Evolutionary conservation across 2,113 vertebrate species (phyloP).

Genomic region (Bombycilla garrulus): DNA sequence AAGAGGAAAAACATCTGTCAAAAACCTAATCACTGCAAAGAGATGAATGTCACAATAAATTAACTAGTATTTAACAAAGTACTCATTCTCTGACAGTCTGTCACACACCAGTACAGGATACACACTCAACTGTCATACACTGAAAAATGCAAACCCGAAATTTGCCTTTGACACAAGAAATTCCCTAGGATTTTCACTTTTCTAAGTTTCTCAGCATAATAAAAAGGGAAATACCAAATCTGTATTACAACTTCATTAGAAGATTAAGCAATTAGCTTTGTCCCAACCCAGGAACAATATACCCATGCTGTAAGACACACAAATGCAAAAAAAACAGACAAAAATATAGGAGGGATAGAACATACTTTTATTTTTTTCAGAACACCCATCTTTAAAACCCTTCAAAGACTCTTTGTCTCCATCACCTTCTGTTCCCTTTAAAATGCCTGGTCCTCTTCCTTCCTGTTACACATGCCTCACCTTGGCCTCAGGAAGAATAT

Average conservation of each 20-base stretch:
- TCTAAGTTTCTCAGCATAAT: not conserved
- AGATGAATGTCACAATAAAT: conserved; percentile 8
- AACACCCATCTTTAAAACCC: not conserved
- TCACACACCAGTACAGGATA: not conserved
- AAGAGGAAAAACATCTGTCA: not conserved
- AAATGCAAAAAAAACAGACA: not conserved
- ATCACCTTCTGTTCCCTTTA: not conserved
- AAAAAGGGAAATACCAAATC: not conserved
- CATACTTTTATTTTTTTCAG: not conserved
- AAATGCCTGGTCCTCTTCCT: not conserved
- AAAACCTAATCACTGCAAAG: not conserved
- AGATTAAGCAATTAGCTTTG: not conserved
- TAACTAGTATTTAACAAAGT: not conserved
- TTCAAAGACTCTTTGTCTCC: not conserved
- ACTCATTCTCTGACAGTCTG: not conserved
- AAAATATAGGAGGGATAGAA: not conserved
- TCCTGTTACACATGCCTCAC: not conserved
- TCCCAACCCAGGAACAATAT: not conserved
- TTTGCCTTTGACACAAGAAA: not conserved
- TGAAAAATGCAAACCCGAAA: not conserved
- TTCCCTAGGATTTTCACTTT: not conserved
- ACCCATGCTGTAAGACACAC: not conserved
- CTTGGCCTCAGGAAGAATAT: not conserved
- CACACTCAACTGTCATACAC: not conserved
- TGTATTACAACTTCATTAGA: not conserved